Base-by-base conservation (phyloP, 2,797 vertebrate genomes). In the Melanotaenia boesemani region DNA sequence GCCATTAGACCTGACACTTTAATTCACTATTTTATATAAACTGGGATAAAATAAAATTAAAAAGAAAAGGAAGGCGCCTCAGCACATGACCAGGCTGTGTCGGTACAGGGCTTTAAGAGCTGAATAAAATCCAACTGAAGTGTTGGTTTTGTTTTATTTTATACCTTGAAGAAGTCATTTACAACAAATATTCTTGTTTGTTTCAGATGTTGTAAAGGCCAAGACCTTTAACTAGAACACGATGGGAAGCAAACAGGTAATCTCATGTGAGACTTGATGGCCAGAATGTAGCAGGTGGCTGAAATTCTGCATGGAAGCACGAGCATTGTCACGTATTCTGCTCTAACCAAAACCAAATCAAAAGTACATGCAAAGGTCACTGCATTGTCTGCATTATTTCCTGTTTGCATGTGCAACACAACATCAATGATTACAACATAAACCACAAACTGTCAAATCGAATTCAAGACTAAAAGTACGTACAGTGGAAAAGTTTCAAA, bases 361-460 rank as follows among this genome's bases (percentile, higher is more conserved):
- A 48, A 86, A 58, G 15, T 24, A 10, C 55, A 41, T 10, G 44
- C 76, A 93, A 93, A 94, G 92, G 93, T 94, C 92, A 92, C 72
- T 73, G 82, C 55, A 46, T 76, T 63, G 76, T 79, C 81, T 86
- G 83, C 75, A 82, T 77, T 59, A 54, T 70, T 80, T 82, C 76
- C 79, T 80, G 76, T 69, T 66, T 41, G 80, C 88, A 88, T 86
- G 84, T 86, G 83, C 80, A 84, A 34, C 80, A 74, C 72, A 70
- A 74, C 82, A 83, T 65, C 80, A 87, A 15, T 9, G 76, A 80
- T 82, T 62, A 80, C 77, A 69, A 82, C 74, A 83, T 26, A 72
- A 93, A 90, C 93, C 92, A 90, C 93, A 93, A 94, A 94, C 91
- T 83, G 93, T 72, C 88, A 87, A 77, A 79, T 54, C 57, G 28